Conservation (phyloP, 2,888 invertebrate genomes). For the Agonopterix heracliana region DNA sequence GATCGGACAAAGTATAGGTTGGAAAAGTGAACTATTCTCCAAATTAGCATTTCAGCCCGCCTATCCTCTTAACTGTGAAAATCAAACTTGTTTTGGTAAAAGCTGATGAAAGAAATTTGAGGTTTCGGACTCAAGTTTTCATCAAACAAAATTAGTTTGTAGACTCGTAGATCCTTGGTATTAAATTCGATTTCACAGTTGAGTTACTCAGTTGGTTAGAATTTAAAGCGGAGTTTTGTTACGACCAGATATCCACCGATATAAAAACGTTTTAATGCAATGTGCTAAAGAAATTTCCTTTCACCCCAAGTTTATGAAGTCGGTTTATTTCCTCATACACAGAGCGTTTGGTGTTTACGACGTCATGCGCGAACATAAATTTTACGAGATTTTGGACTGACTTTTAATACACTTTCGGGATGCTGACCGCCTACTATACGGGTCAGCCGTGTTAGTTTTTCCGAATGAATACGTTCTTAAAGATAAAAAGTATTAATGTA, state of each 20-base stretch:
- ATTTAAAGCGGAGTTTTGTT: conserved; percentile 8
- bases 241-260: conserved; percentile 21
- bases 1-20: too few species aligned
- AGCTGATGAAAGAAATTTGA: too few species aligned
- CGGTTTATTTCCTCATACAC: conserved; percentile 43
- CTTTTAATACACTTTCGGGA: conserved; percentile 46
- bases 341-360: conserved; percentile 46
- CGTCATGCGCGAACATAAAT: conserved; percentile 56
- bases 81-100: too few species aligned
- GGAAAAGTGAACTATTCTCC: too few species aligned
- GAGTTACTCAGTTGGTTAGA: conserved; percentile 1
- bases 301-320: conserved; percentile 48
- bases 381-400: conserved; percentile 55
- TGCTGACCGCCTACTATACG: conserved; percentile 43
- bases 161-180: background rate
- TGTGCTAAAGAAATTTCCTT: conserved; percentile 41
- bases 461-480: too few species aligned
- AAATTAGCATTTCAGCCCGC: too few species aligned
- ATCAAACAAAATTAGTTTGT: too few species aligned
- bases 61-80: too few species aligned
- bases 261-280: conserved; percentile 33
- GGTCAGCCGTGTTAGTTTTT: conserved; percentile 21
- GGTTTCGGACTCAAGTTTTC: too few species aligned
- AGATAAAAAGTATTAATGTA: too few species aligned
- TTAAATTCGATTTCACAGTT: conserved; percentile 9